Conservation (phyloP, 2,888 invertebrate species). For the Gastrophysa polygoni region DNA sequence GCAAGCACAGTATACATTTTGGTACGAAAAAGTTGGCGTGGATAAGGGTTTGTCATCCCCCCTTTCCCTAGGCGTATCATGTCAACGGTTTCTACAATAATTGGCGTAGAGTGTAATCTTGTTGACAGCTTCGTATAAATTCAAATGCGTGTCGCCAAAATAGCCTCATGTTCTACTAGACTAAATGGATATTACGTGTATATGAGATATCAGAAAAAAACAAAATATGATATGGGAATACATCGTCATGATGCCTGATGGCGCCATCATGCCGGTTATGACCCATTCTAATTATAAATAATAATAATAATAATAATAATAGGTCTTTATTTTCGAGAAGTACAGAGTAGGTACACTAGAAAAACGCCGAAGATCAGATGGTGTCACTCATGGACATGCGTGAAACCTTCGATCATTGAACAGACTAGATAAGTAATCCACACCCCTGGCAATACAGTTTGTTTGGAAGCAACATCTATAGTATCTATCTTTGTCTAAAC, state of each 20-base stretch:
- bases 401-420: too few relatives aligned
- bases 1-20: not conserved
- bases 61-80: slow-evolving; percentile 45
- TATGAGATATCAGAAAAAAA: slow-evolving; percentile 14
- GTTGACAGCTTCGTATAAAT: slow-evolving; percentile 56
- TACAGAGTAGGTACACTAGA: too few relatives aligned
- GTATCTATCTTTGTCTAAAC: too few relatives aligned
- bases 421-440: too few relatives aligned
- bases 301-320: too few relatives aligned
- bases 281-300: not conserved
- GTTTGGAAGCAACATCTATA: too few relatives aligned
- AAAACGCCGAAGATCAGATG: too few relatives aligned
- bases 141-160: slow-evolving; percentile 51
- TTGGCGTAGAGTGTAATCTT: slow-evolving; percentile 54
- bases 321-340: too few relatives aligned
- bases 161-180: slow-evolving; percentile 21
- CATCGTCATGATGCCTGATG: not conserved
- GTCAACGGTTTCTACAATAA: slow-evolving; percentile 46
- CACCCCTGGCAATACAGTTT: too few relatives aligned
- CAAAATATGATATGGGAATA: slow-evolving; percentile 7
- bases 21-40: not conserved
- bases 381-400: too few relatives aligned
- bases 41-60: slow-evolving; percentile 20
- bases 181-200: slow-evolving; percentile 21
- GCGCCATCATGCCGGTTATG: not conserved